These are phyloP conservation scores for Rachycentron canadum DNA, from an alignment of 2,797 vertebrate genomes.

Conservation along the genomic window DNA sequence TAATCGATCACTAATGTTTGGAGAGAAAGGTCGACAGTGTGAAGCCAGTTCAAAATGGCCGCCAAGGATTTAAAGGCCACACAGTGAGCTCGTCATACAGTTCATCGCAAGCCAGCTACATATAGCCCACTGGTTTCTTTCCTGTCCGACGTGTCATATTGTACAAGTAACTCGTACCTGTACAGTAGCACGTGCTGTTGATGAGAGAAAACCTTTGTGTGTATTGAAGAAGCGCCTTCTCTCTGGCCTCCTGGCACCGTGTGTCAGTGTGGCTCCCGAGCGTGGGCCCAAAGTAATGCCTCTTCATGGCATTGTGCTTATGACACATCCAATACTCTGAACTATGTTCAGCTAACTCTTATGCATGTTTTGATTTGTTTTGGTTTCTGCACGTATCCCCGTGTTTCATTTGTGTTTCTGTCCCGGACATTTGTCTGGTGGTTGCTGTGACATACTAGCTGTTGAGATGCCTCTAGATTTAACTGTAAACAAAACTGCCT, in stretches of 20 bases:
- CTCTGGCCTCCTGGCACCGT: constrained; percentile 91
- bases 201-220: constrained; percentile 61
- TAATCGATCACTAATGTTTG: too few relatives aligned
- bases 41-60: constrained; percentile 63
- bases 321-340: constrained; percentile 98
- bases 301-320: constrained; percentile 96
- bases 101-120: constrained; percentile 63
- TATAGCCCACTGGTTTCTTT: constrained; percentile 65
- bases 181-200: constrained; percentile 51
- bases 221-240: constrained; percentile 90
- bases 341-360: constrained; percentile 98
- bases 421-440: constrained; percentile 7
- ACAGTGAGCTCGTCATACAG: constrained; percentile 36
- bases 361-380: constrained; percentile 84
- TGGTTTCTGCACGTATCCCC: constrained; percentile 52
- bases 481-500: constrained; percentile 1
- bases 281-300: constrained; percentile 97
- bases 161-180: constrained; percentile 44
- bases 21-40: too few relatives aligned
- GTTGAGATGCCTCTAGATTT: constrained; percentile 22
- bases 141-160: constrained; percentile 52
- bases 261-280: constrained; percentile 90
- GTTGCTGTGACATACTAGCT: constrained; percentile 32
- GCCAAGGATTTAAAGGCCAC: not conserved
- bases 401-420: constrained; percentile 45